phyloP scores from a whole-genome alignment of 2,113 vertebrate genomes.

The Eptatretus burgeri region DNA sequence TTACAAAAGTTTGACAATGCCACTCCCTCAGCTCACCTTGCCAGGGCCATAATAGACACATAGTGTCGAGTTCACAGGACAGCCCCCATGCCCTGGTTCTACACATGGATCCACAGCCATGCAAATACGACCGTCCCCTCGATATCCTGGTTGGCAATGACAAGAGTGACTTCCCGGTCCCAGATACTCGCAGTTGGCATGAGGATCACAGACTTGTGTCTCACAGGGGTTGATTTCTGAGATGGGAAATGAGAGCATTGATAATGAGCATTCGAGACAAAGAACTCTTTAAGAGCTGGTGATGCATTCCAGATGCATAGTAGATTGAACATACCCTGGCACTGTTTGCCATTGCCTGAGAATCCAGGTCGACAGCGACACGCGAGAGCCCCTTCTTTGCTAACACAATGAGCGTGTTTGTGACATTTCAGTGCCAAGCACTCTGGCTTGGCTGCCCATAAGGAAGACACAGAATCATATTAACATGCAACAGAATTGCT shows the following conservation, averaged over 20 bases:
- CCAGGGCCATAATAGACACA: constrained; percentile 48
- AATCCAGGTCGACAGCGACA: no score
- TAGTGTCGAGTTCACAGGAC: constrained; percentile 19
- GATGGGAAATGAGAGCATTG: constrained; percentile 9
- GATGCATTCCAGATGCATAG: no score
- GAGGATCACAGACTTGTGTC: constrained; percentile 21
- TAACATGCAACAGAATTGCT: no score
- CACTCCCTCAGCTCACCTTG: constrained; percentile 22
- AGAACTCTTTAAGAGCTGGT: no score
- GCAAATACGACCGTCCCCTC: constrained; percentile 41
- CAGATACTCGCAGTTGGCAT: constrained; percentile 28
- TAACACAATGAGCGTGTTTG: no score
- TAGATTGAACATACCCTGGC: no score
- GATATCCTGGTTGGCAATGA: constrained; percentile 30
- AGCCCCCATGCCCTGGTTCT: constrained; percentile 19
- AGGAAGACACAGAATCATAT: no score
- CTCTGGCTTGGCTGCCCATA: no score
- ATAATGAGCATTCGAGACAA: not conserved
- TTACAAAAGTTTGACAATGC: not conserved
- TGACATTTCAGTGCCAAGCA: no score
- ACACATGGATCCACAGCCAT: constrained; percentile 45
- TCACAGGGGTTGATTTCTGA: constrained; percentile 53
- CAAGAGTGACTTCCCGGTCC: constrained; percentile 42
- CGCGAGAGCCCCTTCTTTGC: no score
- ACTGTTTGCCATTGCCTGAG: no score